Evolutionary conservation across 2,113 vertebrate genomes (phyloP).

Genomic region (Ciconia maguari): DNA sequence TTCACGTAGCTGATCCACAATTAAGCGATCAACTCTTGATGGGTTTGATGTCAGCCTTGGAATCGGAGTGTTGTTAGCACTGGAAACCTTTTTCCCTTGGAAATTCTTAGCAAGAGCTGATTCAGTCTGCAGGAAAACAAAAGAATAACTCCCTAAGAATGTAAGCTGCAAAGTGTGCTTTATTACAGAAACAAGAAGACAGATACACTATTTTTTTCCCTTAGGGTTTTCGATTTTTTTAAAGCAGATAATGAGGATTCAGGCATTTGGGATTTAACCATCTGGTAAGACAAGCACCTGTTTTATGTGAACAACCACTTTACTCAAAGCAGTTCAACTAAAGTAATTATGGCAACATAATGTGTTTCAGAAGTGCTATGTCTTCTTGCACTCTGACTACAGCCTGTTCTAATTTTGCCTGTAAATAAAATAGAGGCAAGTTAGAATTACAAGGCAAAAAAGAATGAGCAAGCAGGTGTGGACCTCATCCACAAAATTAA

Average conservation of each 20-base stretch:
- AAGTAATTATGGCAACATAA: neutral
- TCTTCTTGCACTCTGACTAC: neutral
- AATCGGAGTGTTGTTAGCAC: constrained; percentile 78
- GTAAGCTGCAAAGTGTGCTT: neutral
- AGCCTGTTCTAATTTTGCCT: neutral
- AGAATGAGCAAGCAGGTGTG: neutral
- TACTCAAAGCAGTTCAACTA: neutral
- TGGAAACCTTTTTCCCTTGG: constrained; percentile 80
- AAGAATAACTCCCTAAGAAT: constrained; percentile 24
- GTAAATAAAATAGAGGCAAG: neutral
- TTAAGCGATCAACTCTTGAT: constrained; percentile 83
- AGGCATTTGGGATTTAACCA: neutral
- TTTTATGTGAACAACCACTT: neutral
- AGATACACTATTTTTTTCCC: neutral
- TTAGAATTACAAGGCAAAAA: neutral
- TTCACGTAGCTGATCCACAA: constrained; percentile 85
- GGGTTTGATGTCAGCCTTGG: constrained; percentile 81
- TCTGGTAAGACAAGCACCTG: neutral
- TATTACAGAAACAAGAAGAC: neutral
- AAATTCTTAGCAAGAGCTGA: constrained; percentile 79
- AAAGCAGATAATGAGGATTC: neutral
- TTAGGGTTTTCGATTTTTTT: neutral
- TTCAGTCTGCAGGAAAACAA: constrained; percentile 77
- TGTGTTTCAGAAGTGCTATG: neutral
- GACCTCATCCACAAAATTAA: neutral